Conservation (phyloP, 2,113 vertebrate genomes). For the Oncorhynchus nerka region DNA sequence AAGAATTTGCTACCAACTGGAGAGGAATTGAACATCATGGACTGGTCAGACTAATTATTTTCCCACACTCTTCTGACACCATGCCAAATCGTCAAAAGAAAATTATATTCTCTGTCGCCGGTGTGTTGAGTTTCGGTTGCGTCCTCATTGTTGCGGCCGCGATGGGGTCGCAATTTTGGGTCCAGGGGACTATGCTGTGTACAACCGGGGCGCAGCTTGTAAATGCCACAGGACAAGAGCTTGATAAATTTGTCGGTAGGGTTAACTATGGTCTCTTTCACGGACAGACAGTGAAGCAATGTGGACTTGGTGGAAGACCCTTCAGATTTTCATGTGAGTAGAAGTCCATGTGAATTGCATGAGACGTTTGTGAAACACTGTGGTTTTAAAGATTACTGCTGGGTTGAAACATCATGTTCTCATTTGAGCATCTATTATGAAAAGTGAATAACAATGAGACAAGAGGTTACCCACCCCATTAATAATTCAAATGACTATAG, state of each 20-base stretch:
- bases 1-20: neutral
- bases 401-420: neutral
- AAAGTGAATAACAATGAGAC: slow-evolving; percentile 3
- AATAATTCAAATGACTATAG: neutral
- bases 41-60: neutral
- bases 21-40: neutral
- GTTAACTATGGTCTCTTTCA: slow-evolving; percentile 87
- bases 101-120: slow-evolving; percentile 77
- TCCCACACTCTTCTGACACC: neutral
- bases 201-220: slow-evolving; percentile 88
- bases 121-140: slow-evolving; percentile 76
- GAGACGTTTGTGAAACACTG: neutral
- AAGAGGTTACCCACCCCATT: neutral
- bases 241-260: slow-evolving; percentile 84
- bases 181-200: slow-evolving; percentile 80
- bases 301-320: slow-evolving; percentile 84
- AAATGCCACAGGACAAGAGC: slow-evolving; percentile 84
- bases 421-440: slow-evolving; percentile 11
- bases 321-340: slow-evolving; percentile 87
- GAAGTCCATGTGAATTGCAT: neutral
- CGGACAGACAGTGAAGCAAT: slow-evolving; percentile 82
- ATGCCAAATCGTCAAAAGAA: slow-evolving; percentile 85
- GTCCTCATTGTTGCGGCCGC: slow-evolving; percentile 80
- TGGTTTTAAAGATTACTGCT: slow-evolving; percentile 5
- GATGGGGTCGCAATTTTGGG: slow-evolving; percentile 80